A percentile compares a stretch with the other conserved stretches of the same genome.
Evolutionary conservation across 2,797 vertebrate species (phyloP).

Genomic region (Parauchenoglanis punctatus): DNA sequence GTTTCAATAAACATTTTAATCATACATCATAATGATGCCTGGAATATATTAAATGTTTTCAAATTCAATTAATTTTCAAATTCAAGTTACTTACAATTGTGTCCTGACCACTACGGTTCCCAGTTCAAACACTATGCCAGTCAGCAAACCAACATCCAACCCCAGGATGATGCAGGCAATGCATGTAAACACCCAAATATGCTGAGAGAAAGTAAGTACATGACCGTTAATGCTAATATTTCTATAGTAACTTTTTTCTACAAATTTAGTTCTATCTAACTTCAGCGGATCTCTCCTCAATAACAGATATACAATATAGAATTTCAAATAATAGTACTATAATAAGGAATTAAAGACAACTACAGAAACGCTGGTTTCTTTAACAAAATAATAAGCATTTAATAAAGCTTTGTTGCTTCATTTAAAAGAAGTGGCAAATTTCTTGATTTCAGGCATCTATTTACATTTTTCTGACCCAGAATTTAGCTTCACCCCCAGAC

Average conservation of each 20-base stretch:
- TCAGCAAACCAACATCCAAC: conserved; percentile 84
- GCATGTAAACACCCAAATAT: conserved; percentile 86
- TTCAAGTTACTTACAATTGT: conserved; percentile 82
- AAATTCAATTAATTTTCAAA: not conserved
- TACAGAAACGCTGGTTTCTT: not conserved
- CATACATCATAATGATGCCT: not conserved
- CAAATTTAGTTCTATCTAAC: not conserved
- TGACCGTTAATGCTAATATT: not conserved
- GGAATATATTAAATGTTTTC: not conserved
- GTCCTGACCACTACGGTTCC: conserved; percentile 83
- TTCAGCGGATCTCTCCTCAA: not conserved
- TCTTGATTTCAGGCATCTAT: not conserved
- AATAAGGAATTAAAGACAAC: not conserved
- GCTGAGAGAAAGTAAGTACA: conserved; percentile 60
- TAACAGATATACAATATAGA: not conserved
- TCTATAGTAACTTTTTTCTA: not conserved
- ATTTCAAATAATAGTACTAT: not conserved
- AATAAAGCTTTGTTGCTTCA: not conserved
- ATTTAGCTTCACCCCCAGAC: not conserved
- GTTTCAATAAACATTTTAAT: not conserved
- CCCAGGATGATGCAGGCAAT: conserved; percentile 80
- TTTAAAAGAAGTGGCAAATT: not conserved
- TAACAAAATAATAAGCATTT: not conserved
- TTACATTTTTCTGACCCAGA: not conserved
- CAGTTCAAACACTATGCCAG: conserved; percentile 82